Percentiles rank a stretch among this genome's conserved stretches.
Evolutionary conservation across 2,797 vertebrate species (phyloP).

Genomic region (Eulemur rubriventer): DNA sequence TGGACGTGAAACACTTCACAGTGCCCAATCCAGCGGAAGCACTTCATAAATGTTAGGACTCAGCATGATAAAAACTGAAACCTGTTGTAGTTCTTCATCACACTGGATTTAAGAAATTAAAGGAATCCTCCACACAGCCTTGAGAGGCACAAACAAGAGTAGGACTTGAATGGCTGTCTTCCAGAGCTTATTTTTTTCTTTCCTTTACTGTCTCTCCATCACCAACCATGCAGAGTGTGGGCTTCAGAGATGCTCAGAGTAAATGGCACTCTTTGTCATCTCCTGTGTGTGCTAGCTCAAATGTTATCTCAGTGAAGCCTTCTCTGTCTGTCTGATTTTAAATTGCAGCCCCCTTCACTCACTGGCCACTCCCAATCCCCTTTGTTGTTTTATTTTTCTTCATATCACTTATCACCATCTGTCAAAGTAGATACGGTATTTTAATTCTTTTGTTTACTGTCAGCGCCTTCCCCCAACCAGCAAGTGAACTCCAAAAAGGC

Average conservation of each 20-base stretch:
- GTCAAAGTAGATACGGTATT: not conserved
- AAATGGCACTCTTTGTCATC: not conserved
- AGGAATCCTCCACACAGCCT: not conserved
- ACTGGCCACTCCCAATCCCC: not conserved
- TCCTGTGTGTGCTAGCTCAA: not conserved
- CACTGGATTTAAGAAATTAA: not conserved
- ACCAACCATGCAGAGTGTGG: not conserved
- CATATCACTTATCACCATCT: not conserved
- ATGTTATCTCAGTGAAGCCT: not conserved
- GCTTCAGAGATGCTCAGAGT: not conserved
- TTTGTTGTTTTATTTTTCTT: constrained; percentile 18
- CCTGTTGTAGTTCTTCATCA: not conserved
- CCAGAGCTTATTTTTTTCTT: not conserved
- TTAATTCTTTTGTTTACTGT: not conserved
- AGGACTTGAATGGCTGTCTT: not conserved
- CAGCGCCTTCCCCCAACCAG: not conserved
- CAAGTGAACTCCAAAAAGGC: not conserved
- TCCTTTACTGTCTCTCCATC: not conserved
- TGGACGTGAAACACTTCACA: not conserved
- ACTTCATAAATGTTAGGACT: not conserved
- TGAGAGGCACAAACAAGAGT: not conserved
- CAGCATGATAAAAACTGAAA: not conserved
- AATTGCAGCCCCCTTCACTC: not conserved
- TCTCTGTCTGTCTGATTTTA: not conserved
- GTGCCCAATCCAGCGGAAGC: not conserved